Evolutionary conservation across 2,113 vertebrate genomes (phyloP), one percentile per base, ranked within the genome.

Genomic region (Sylvilagus bachmani): DNA sequence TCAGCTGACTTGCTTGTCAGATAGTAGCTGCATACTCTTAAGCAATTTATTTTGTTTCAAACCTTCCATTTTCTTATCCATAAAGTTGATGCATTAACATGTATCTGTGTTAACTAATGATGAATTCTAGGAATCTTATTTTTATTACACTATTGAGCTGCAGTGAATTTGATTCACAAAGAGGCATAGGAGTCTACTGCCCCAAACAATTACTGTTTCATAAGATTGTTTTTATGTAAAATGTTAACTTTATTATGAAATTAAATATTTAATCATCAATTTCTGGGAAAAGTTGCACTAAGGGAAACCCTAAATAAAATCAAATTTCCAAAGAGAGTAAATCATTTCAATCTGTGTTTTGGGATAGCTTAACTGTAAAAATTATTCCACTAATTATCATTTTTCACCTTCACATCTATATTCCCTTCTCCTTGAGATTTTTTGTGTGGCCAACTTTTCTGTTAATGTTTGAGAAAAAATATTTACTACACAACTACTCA

Each of bases 31-130:
- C 36, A 81, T 3, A 4, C 19, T 9, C 6, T 71, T 49, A 64
- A 19, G 5, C 49, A 78, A 74, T 90, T 77, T 85, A 19, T 71
- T 79, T 84, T 77, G 75, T 78, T 89, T 58, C 17, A 58, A 91
- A 53, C 17, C 1, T 0, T 85, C 4, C 16, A 22, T 82, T 92
- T 88, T 6, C 4, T 90, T 91, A 66, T 22, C 31, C 70, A 25
- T 53, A 82, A 81, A 44, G 3, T 1, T 79, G 29, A 64, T 71
- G 11, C 70, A 49, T 38, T 81, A 24, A 21, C 64, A 67, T 55
- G 29, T 75, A 69, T 69, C 4, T 90, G 4, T 31, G 25, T 51
- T 77, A 77, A 36, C 0, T 90, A 75, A 85, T 6, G 9, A 11
- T 91, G 14, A 71, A 13, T 77, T 29, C 6, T 49, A 70, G 12